These are phyloP conservation scores for Stomorhina lunata DNA, from an alignment of 2,888 invertebrate species.

Conservation along the genomic window DNA sequence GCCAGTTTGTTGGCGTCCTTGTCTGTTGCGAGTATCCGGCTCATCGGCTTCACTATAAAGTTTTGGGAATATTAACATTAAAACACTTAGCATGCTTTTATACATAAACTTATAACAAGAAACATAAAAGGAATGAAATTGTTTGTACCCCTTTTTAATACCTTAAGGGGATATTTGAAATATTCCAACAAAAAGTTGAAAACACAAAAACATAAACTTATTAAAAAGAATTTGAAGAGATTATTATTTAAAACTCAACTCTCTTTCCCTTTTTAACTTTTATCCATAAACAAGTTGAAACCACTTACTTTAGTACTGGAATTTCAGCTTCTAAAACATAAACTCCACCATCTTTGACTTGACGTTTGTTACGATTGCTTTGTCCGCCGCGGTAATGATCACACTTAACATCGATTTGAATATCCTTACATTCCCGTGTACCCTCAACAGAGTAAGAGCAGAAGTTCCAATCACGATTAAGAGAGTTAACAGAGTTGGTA, in stretches of 20 bases:
- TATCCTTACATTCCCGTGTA: conserved; percentile 89
- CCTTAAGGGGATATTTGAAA: too few relatives aligned
- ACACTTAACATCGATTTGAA: conserved; percentile 95
- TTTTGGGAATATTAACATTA: conserved; percentile 65
- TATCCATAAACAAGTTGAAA: background rate
- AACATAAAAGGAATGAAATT: background rate
- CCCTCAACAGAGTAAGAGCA: conserved; percentile 94
- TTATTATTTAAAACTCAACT: too few relatives aligned
- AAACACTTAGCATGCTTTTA: conserved; percentile 55
- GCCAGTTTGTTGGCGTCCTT: conserved; percentile 90
- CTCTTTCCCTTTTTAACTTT: too few relatives aligned
- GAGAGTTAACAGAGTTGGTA: conserved; percentile 91
- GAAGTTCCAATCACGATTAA: conserved; percentile 98
- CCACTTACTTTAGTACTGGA: conserved; percentile 91
- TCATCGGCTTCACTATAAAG: conserved; percentile 74
- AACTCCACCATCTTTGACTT: conserved; percentile 86
- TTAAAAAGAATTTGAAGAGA: too few relatives aligned
- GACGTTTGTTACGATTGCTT: conserved; percentile 84
- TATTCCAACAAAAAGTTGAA: too few relatives aligned
- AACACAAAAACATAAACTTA: too few relatives aligned
- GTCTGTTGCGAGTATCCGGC: conserved; percentile 81
- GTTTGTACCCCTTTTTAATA: background rate
- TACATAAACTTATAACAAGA: conserved; percentile 17
- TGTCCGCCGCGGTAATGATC: conserved; percentile 84
- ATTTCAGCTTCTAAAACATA: conserved; percentile 91